Percentiles rank a stretch among this genome's conserved stretches.
Conservation (phyloP, 2,888 invertebrate genomes). For the Ectemnius lituratus region DNA sequence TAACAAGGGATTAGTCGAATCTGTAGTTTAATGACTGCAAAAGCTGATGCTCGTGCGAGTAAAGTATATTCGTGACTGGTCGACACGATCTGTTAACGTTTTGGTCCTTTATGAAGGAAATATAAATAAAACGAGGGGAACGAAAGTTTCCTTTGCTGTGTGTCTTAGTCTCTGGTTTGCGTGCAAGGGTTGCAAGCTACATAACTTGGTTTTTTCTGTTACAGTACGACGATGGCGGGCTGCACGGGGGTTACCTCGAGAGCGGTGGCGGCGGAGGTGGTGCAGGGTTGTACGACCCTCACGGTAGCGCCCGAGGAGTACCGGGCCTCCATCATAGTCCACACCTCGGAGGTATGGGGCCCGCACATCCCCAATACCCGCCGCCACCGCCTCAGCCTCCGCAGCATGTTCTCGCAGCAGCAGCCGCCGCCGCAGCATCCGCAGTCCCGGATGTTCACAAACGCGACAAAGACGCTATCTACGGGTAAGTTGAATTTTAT, state of each 20-base stretch:
- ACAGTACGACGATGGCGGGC: constrained; percentile 95
- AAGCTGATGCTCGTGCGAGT: too few species aligned
- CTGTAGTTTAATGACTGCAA: too few species aligned
- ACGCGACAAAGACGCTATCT: constrained; percentile 98
- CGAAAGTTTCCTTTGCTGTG: too few species aligned
- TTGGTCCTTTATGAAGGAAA: too few species aligned
- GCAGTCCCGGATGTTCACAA: constrained; percentile 94
- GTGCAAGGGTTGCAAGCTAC: neutral
- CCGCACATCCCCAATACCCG: constrained; percentile 86
- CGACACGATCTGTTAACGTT: too few species aligned
- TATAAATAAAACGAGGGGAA: too few species aligned
- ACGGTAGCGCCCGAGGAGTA: constrained; percentile 83
- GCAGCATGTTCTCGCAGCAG: constrained; percentile 90
- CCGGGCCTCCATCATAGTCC: constrained; percentile 82
- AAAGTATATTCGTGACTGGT: too few species aligned
- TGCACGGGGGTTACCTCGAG: constrained; percentile 93
- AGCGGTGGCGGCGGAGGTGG: constrained; percentile 82
- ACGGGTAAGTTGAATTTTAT: constrained; percentile 88
- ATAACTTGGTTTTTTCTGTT: constrained; percentile 21
- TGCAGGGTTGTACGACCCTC: constrained; percentile 87
- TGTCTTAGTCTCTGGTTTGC: too few species aligned
- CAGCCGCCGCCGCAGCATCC: constrained; percentile 79
- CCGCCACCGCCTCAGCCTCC: constrained; percentile 82
- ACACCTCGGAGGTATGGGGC: constrained; percentile 80
- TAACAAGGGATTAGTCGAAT: too few species aligned